These are phyloP conservation scores for Patella caerulea DNA, from an alignment of 2,888 invertebrate species.

Conservation along the genomic window DNA sequence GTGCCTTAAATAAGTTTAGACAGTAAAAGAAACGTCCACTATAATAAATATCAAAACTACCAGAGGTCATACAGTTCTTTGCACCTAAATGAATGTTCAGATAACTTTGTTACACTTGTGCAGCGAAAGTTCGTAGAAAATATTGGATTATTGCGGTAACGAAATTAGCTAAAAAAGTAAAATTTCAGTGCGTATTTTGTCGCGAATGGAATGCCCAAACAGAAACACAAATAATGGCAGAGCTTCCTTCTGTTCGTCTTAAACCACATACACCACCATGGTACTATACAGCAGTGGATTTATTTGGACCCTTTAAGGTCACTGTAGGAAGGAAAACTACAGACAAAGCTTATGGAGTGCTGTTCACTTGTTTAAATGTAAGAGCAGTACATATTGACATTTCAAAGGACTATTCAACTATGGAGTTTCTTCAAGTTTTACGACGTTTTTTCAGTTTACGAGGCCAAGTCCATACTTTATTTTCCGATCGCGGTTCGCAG, in stretches of 20 bases:
- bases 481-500: not conserved
- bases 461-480: not conserved
- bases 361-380: not conserved
- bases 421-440: not conserved
- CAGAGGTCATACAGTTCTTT: no score
- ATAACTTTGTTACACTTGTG: no score
- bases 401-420: constrained; percentile 2
- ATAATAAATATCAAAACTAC: no score
- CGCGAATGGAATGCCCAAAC: not conserved
- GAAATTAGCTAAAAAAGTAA: not conserved
- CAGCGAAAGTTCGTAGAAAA: not conserved
- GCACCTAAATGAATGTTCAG: no score
- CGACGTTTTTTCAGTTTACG: not conserved
- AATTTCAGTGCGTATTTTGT: not conserved
- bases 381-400: constrained; percentile 1
- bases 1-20: no score
- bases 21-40: no score
- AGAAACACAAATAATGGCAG: constrained; percentile 1
- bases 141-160: not conserved
- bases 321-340: not conserved
- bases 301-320: constrained; percentile 1
- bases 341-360: constrained; percentile 1
- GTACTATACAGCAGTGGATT: constrained; percentile 1
- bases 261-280: not conserved
- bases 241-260: not conserved